Percentiles rank a stretch among this genome's conserved stretches.
Evolutionary conservation across 1,140 invertebrate species (phyloP).

Genomic region (Drosophila funebris): DNA sequence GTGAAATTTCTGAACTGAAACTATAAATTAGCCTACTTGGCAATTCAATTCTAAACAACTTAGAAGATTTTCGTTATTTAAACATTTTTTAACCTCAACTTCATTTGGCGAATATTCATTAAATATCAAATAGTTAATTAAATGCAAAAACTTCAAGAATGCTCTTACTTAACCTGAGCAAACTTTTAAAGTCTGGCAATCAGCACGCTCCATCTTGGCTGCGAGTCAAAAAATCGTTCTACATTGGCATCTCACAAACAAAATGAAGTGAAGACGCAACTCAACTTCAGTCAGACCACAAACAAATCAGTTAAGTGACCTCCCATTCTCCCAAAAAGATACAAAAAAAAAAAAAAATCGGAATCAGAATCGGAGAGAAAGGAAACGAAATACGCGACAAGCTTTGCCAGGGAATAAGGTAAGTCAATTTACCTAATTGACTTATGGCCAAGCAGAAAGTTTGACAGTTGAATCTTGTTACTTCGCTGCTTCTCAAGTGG

Average conservation of each 20-base stretch:
- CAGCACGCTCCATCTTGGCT: slow-evolving; percentile 20
- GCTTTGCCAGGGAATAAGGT: slow-evolving; percentile 21
- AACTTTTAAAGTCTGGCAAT: slow-evolving; percentile 27
- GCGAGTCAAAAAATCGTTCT: slow-evolving; percentile 19
- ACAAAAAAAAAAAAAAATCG: slow-evolving; percentile 10
- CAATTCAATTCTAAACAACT: not conserved
- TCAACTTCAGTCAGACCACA: slow-evolving; percentile 50
- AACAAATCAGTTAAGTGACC: slow-evolving; percentile 76
- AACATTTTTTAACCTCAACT: not conserved
- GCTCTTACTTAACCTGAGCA: not conserved
- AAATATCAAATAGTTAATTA: slow-evolving; percentile 37
- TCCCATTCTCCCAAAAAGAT: not conserved
- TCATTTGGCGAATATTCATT: slow-evolving; percentile 1
- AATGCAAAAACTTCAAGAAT: slow-evolving; percentile 23
- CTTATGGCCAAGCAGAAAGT: slow-evolving; percentile 57
- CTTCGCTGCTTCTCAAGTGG: slow-evolving; percentile 8
- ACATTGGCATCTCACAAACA: slow-evolving; percentile 64
- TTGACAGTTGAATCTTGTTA: slow-evolving; percentile 49
- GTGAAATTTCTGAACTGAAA: slow-evolving; percentile 16
- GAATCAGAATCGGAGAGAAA: not conserved
- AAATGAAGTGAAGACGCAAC: slow-evolving; percentile 32
- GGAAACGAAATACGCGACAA: slow-evolving; percentile 46
- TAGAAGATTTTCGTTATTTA: not conserved
- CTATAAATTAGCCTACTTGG: slow-evolving; percentile 7
- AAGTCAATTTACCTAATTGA: slow-evolving; percentile 80